These are phyloP conservation scores for Pleuronectes platessa DNA, from an alignment of 2,113 vertebrate species.

Conservation along the genomic window DNA sequence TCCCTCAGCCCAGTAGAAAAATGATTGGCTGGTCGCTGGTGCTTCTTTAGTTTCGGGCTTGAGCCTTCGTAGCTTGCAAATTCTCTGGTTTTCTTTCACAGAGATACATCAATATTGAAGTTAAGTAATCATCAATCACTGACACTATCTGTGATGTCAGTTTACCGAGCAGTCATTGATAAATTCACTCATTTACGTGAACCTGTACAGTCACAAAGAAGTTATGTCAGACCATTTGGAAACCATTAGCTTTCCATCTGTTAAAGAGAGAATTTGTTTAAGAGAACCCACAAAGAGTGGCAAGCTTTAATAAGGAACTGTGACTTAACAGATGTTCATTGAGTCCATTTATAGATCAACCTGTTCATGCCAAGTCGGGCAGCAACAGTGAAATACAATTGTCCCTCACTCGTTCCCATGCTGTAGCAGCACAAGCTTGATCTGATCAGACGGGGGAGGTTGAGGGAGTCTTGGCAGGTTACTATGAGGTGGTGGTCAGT, in stretches of 20 bases:
- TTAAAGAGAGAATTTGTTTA: constrained; percentile 34
- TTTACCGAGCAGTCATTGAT: background rate
- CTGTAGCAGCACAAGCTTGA: constrained; percentile 15
- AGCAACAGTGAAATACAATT: constrained; percentile 22
- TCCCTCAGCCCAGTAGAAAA: constrained; percentile 39
- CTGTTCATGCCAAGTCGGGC: constrained; percentile 39
- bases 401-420: constrained; percentile 47
- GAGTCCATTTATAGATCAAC: constrained; percentile 57
- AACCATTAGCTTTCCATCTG: constrained; percentile 41
- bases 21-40: constrained; percentile 27
- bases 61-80: constrained; percentile 26
- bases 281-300: constrained; percentile 19
- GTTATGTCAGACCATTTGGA: constrained; percentile 46
- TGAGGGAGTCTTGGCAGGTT: constrained; percentile 43
- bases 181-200: background rate
- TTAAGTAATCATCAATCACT: constrained; percentile 37
- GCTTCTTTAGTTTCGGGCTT: constrained; percentile 20
- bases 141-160: background rate
- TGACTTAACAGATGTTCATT: constrained; percentile 48
- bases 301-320: constrained; percentile 31
- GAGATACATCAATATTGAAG: constrained; percentile 12
- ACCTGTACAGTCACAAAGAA: constrained; percentile 8
- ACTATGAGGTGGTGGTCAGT: constrained; percentile 33
- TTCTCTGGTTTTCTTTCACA: constrained; percentile 40
- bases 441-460: constrained; percentile 10